A percentile compares a stretch with the other conserved stretches of the same genome.
phyloP scores from a whole-genome alignment of 1,140 invertebrate genomes.

The Pseudomyrmex sp. region DNA sequence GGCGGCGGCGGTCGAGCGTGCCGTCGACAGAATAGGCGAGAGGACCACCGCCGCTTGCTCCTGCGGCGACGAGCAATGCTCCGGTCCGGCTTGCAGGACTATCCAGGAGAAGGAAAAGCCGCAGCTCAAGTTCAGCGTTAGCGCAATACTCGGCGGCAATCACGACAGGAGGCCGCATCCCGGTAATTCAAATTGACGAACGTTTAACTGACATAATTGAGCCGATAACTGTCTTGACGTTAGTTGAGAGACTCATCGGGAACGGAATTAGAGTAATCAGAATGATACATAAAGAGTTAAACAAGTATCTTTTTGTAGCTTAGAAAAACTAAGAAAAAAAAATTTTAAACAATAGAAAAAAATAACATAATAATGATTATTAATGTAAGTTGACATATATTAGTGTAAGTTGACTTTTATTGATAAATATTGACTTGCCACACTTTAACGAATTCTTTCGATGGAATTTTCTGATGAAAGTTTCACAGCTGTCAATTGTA shows the following conservation, averaged over 20 bases:
- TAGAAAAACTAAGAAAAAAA: too few relatives aligned
- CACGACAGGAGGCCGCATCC: slow-evolving; percentile 83
- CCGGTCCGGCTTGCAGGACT: slow-evolving; percentile 75
- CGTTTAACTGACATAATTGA: slow-evolving; percentile 23
- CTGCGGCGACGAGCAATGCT: slow-evolving; percentile 81
- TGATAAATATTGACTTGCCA: too few relatives aligned
- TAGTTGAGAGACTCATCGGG: background rate
- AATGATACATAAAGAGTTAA: background rate
- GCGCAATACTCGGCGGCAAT: slow-evolving; percentile 92
- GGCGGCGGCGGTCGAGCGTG: slow-evolving; percentile 73
- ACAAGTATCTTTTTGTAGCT: too few relatives aligned
- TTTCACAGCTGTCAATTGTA: too few relatives aligned
- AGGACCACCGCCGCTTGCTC: slow-evolving; percentile 80
- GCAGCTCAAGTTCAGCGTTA: slow-evolving; percentile 96
- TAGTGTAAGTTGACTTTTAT: too few relatives aligned
- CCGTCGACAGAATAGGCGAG: slow-evolving; percentile 78
- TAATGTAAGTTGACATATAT: too few relatives aligned
- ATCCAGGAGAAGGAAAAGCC: slow-evolving; percentile 88
- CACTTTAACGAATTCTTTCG: too few relatives aligned
- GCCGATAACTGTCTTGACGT: background rate
- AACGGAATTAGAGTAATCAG: background rate
- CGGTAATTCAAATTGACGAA: slow-evolving; percentile 76
- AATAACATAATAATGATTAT: too few relatives aligned
- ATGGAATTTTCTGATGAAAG: too few relatives aligned
- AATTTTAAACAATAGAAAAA: too few relatives aligned